A percentile compares a stretch with the other conserved stretches of the same genome.
These are phyloP conservation scores for Mastomys natalensis DNA, from an alignment of 2,113 vertebrate genomes.

Conservation along the genomic window DNA sequence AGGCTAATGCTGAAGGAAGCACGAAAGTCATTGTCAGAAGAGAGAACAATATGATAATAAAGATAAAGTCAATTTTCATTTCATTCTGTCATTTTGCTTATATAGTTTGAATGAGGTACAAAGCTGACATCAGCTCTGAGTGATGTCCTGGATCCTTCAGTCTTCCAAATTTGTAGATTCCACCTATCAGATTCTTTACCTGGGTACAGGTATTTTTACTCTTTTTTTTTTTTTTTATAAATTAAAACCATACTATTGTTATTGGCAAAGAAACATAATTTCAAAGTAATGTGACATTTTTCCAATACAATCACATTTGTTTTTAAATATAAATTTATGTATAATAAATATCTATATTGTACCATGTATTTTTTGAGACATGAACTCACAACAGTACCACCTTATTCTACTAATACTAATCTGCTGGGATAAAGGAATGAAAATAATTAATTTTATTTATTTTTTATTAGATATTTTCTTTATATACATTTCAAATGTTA, in stretches of 20 bases:
- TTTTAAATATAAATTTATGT: slow-evolving; percentile 24
- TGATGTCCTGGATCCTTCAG: background rate
- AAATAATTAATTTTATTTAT: no score
- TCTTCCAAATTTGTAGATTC: background rate
- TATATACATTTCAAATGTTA: no score
- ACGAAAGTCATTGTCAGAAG: background rate
- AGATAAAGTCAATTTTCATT: background rate
- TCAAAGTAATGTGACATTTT: background rate
- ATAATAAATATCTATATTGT: background rate
- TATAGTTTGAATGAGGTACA: background rate
- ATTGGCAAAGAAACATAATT: background rate
- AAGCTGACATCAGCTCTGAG: background rate
- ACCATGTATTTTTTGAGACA: background rate
- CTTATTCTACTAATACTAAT: background rate
- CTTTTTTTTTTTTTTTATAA: background rate
- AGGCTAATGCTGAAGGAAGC: background rate
- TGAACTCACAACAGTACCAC: background rate
- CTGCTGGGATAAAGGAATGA: background rate
- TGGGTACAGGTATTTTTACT: background rate
- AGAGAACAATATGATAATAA: background rate
- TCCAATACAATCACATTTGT: background rate
- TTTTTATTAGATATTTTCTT: no score
- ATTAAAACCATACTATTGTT: background rate
- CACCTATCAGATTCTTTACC: background rate
- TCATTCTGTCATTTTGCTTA: background rate